phyloP scores from a whole-genome alignment of 2,797 vertebrate species.

The Cheracebus regulus region DNA sequence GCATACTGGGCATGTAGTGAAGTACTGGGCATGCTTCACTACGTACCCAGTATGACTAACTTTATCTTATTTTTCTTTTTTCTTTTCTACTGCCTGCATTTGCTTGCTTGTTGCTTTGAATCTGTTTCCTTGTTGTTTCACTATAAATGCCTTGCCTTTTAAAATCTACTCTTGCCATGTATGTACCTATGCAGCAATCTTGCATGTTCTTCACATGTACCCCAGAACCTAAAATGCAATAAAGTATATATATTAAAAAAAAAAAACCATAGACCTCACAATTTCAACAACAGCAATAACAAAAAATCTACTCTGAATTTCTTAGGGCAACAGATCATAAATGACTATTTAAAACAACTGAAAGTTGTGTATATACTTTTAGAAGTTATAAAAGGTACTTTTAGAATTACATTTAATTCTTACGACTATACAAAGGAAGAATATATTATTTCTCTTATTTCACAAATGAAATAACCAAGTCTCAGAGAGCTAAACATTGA shows the following conservation, averaged over 20 bases:
- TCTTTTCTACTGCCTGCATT: not conserved
- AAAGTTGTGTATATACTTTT: not conserved
- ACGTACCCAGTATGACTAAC: not conserved
- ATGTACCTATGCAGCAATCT: no score
- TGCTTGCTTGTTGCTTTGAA: not conserved
- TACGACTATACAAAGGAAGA: not conserved
- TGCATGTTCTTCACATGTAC: no score
- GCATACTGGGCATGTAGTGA: not conserved
- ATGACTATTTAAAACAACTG: conserved; percentile 1
- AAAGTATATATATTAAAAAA: no score
- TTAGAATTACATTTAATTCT: conserved; percentile 13
- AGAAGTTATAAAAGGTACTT: not conserved
- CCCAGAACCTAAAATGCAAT: no score
- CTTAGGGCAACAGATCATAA: not conserved
- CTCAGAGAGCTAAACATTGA: not conserved
- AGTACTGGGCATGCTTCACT: not conserved
- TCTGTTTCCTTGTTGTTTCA: conserved; percentile 24
- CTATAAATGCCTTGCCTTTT: not conserved
- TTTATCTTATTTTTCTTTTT: not conserved
- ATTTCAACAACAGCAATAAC: no score
- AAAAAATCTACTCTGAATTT: conserved; percentile 1
- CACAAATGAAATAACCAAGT: not conserved
- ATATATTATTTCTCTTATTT: conserved; percentile 18
- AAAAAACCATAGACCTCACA: no score
- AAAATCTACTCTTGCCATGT: not conserved